Evolutionary conservation across 2,888 invertebrate species (phyloP).

Genomic region (Drosophila helvetica): DNA sequence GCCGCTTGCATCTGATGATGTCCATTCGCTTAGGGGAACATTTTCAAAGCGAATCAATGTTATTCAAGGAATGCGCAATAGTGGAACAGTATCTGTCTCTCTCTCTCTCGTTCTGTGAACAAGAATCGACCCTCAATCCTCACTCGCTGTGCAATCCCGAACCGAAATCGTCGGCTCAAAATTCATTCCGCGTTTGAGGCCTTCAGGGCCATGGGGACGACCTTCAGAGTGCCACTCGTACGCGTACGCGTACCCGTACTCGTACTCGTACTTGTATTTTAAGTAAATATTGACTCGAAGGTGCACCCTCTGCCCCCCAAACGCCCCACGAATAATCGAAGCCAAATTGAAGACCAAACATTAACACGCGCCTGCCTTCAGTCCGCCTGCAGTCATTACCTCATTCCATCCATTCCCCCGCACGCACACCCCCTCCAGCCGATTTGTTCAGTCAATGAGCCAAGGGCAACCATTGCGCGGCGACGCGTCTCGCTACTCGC

Average conservation of each 20-base stretch:
- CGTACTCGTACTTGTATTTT: background rate
- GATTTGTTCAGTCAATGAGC: constrained; percentile 22
- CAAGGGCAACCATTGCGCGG: constrained; percentile 21
- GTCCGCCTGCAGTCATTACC: constrained; percentile 3
- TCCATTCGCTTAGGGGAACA: too few species aligned
- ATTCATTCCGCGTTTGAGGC: constrained; percentile 4
- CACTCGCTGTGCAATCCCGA: background rate
- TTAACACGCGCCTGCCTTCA: constrained; percentile 10
- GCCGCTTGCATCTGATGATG: too few species aligned
- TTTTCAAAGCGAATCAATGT: too few species aligned
- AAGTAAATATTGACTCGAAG: constrained; percentile 34
- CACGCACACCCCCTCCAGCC: background rate
- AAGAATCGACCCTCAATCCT: background rate
- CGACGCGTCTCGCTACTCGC: background rate
- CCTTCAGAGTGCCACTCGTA: constrained; percentile 22
- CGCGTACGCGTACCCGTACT: background rate
- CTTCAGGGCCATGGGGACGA: constrained; percentile 33
- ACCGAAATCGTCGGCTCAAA: background rate
- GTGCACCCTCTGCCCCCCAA: background rate
- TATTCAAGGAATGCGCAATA: too few species aligned
- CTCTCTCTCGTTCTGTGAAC: background rate
- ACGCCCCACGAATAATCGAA: constrained; percentile 25
- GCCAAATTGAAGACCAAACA: constrained; percentile 39
- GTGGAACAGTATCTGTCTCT: too few species aligned
- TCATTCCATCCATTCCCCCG: background rate